These are phyloP conservation scores for Centropyge bicolor DNA, from an alignment of 2,797 vertebrate genomes.

Conservation along the genomic window DNA sequence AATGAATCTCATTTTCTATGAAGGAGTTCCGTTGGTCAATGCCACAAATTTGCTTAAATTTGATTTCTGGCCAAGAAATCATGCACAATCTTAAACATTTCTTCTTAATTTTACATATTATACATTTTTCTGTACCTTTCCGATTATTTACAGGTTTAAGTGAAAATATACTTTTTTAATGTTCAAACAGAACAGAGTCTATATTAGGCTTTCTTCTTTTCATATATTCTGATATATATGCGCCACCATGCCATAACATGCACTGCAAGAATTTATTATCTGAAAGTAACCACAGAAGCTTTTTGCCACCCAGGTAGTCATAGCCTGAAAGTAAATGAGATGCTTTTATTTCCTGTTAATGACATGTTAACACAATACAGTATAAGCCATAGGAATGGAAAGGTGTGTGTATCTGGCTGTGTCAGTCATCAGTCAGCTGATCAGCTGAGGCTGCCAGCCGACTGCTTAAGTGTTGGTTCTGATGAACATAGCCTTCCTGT, in stretches of 20 bases:
- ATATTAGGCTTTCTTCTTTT: slow-evolving; percentile 1
- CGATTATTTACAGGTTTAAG: no score
- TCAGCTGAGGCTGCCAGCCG: slow-evolving; percentile 43
- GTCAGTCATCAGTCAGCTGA: slow-evolving; percentile 53
- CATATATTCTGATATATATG: not conserved
- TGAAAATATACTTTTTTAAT: not conserved
- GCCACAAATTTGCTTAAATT: no score
- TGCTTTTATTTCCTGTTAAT: slow-evolving; percentile 36
- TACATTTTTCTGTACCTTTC: no score
- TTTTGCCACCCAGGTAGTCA: slow-evolving; percentile 40
- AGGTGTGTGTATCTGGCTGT: slow-evolving; percentile 1
- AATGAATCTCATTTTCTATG: no score
- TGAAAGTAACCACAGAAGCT: slow-evolving; percentile 14
- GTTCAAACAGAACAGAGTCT: slow-evolving; percentile 12
- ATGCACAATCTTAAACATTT: no score
- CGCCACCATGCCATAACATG: slow-evolving; percentile 4
- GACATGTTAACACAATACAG: slow-evolving; percentile 27
- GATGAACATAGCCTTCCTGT: slow-evolving; percentile 71
- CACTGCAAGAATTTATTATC: slow-evolving; percentile 10
- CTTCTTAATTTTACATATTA: no score
- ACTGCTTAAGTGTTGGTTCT: slow-evolving; percentile 61
- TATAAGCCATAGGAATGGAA: slow-evolving; percentile 21
- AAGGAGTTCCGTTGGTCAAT: no score
- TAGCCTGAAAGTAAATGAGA: slow-evolving; percentile 4
- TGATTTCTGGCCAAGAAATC: no score